Percentiles rank a stretch among this genome's conserved stretches.
Evolutionary conservation across 2,888 invertebrate species (phyloP).

Genomic region (Andrena praecox): DNA sequence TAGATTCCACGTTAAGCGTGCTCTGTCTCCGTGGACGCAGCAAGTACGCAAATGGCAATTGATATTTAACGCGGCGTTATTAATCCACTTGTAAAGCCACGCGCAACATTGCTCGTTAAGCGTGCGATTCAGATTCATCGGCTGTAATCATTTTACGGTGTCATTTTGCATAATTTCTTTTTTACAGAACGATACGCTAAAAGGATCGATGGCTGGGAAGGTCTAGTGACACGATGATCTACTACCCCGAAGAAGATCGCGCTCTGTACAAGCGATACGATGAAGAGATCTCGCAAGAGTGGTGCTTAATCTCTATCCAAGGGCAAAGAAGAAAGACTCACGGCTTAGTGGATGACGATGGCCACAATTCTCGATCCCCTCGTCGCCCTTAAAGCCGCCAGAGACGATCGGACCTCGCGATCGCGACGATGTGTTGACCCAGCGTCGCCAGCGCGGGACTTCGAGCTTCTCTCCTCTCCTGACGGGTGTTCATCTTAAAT

Average conservation of each 20-base stretch:
- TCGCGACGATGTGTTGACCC: slow-evolving; percentile 15
- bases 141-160: neutral
- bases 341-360: slow-evolving; percentile 22
- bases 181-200: neutral
- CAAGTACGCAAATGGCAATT: neutral
- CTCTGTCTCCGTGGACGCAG: neutral
- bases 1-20: neutral
- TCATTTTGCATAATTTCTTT: no score
- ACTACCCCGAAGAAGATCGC: neutral
- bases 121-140: neutral
- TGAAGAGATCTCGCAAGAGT: neutral
- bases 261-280: neutral
- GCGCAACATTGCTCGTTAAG: neutral
- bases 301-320: neutral
- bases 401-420: slow-evolving; percentile 17
- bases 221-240: neutral
- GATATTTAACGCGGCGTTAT: neutral
- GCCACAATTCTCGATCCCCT: slow-evolving; percentile 27
- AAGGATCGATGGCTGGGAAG: neutral
- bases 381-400: slow-evolving; percentile 20
- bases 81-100: neutral
- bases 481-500: slow-evolving; percentile 85
- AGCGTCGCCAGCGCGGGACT: slow-evolving; percentile 34
- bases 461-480: slow-evolving; percentile 79
- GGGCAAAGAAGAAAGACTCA: slow-evolving; percentile 30